phyloP scores from a whole-genome alignment of 1,140 invertebrate species.

The Cotesia chilonis region DNA sequence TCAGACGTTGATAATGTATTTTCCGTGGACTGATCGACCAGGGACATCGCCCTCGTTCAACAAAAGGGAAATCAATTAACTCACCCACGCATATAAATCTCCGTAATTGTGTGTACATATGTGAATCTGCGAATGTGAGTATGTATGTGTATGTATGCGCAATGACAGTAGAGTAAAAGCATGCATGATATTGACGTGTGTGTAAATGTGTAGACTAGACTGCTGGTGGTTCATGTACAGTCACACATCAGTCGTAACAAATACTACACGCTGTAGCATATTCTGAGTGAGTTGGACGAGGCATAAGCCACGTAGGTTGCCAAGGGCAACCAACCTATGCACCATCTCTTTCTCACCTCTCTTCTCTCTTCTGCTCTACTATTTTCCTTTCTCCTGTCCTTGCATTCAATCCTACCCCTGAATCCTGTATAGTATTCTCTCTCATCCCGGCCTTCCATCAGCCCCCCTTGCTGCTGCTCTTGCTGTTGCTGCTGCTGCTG shows the following conservation, averaged over 20 bases:
- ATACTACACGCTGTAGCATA: slow-evolving; percentile 32
- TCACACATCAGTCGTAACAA: slow-evolving; percentile 20
- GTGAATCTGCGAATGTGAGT: neutral
- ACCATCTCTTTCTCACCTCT: slow-evolving; percentile 42
- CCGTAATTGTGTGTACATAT: slow-evolving; percentile 22
- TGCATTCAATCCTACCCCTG: slow-evolving; percentile 36
- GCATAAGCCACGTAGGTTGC: slow-evolving; percentile 56
- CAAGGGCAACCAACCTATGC: slow-evolving; percentile 56
- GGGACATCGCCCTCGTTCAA: slow-evolving; percentile 24
- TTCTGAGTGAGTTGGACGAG: slow-evolving; percentile 29
- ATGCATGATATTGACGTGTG: neutral
- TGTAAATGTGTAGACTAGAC: neutral
- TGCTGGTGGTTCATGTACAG: slow-evolving; percentile 7
- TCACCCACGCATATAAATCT: slow-evolving; percentile 38
- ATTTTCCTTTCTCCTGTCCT: slow-evolving; percentile 37
- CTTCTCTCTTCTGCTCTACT: slow-evolving; percentile 30
- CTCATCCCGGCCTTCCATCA: slow-evolving; percentile 30
- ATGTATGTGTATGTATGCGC: no score
- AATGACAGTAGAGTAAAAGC: neutral
- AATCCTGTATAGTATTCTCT: slow-evolving; percentile 11
- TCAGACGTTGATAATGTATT: slow-evolving; percentile 44
- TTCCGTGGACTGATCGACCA: slow-evolving; percentile 30
- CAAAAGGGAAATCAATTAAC: slow-evolving; percentile 58
- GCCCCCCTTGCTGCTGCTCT: slow-evolving; percentile 16
- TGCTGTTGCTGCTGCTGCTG: neutral